These are phyloP conservation scores for Bambusicola thoracicus DNA, from an alignment of 2,113 vertebrate genomes.

Conservation along the genomic window DNA sequence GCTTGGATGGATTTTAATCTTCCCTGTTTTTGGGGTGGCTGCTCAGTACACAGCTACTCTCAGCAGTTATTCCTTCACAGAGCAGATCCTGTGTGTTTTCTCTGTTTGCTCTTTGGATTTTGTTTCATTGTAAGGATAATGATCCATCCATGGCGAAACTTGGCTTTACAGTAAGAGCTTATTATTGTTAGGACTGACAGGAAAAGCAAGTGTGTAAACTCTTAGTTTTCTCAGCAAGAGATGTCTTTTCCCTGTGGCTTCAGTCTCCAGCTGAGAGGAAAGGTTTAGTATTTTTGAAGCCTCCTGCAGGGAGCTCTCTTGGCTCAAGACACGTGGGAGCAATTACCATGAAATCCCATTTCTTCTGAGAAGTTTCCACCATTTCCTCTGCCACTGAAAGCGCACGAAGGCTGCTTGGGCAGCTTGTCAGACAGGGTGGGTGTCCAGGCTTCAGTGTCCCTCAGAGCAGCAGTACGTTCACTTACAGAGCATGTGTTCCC, in stretches of 20 bases:
- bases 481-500: neutral
- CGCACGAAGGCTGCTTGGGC: neutral
- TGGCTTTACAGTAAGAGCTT: constrained; percentile 22
- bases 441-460: neutral
- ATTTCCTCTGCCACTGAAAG: neutral
- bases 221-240: constrained; percentile 51
- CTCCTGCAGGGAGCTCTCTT: constrained; percentile 20
- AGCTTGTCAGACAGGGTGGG: neutral
- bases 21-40: neutral
- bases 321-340: constrained; percentile 18
- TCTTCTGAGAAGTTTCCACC: neutral
- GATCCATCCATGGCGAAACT: constrained; percentile 25
- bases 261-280: neutral
- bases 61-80: neutral
- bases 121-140: constrained; percentile 9
- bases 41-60: neutral
- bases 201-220: neutral
- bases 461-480: neutral
- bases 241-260: constrained; percentile 44
- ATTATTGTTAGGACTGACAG: constrained; percentile 36
- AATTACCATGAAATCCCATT: neutral
- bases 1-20: neutral
- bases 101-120: neutral
- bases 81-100: neutral
- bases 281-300: constrained; percentile 5